Evolutionary conservation across 2,797 vertebrate genomes (phyloP).

Genomic region (Dryobates pubescens): DNA sequence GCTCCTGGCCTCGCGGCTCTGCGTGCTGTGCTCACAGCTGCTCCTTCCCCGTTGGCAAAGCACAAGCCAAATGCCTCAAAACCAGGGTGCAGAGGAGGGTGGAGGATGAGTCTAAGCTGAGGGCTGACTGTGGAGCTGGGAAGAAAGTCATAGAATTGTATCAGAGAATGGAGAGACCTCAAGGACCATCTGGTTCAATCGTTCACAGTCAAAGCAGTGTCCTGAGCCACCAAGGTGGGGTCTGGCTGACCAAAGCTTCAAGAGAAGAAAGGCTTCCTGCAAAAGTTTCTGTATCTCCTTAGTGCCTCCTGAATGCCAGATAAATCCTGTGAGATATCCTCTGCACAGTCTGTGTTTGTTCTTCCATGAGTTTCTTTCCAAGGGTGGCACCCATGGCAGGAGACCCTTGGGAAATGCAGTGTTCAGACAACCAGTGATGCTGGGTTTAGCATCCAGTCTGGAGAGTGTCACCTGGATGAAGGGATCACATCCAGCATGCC

Average conservation of each 20-base stretch:
- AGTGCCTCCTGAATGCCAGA: neutral
- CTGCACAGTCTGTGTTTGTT: neutral
- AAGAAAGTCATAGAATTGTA: neutral
- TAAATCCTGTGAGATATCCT: neutral
- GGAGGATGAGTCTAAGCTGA: neutral
- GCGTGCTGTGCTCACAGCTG: slow-evolving; percentile 58
- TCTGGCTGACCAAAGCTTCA: neutral
- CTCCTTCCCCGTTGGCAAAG: neutral
- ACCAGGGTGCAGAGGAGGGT: neutral
- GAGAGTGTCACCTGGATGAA: neutral
- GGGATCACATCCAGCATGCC: neutral
- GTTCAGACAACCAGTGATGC: rapidly evolving
- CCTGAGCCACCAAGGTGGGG: neutral
- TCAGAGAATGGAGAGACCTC: neutral
- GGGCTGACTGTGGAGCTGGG: neutral
- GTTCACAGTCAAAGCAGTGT: neutral
- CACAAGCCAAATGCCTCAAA: neutral
- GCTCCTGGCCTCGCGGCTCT: neutral
- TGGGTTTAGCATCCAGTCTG: neutral
- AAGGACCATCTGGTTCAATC: neutral
- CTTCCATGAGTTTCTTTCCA: neutral
- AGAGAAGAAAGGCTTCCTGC: neutral
- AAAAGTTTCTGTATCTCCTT: neutral
- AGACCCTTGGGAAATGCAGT: neutral
- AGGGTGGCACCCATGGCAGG: rapidly evolving